Percentiles rank a stretch among this genome's conserved stretches.
Evolutionary conservation across 2,888 invertebrate genomes (phyloP).

Genomic region (Mallateleia sp.): DNA sequence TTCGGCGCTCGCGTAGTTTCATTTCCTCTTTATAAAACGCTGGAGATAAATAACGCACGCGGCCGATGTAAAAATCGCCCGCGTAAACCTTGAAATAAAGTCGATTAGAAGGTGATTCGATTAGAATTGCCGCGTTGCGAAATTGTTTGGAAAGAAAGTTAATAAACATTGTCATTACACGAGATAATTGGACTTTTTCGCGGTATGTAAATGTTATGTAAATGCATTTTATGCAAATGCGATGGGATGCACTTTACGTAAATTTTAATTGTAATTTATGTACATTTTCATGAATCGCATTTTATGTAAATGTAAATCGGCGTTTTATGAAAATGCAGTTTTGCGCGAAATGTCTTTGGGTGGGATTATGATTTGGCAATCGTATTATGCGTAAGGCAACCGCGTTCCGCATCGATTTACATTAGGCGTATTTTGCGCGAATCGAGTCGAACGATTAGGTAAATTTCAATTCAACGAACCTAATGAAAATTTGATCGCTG

Average conservation of each 20-base stretch:
- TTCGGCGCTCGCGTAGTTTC: conserved; percentile 24
- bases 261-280: conserved; percentile 73
- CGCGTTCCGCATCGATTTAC: conserved; percentile 3
- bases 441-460: conserved; percentile 5
- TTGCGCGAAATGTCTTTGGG: conserved; percentile 17
- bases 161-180: conserved; percentile 64
- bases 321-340: conserved; percentile 57
- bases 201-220: conserved; percentile 59
- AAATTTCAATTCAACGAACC: conserved; percentile 8
- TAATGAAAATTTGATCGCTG: conserved; percentile 23
- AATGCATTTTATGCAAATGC: conserved; percentile 64
- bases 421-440: neutral
- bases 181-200: conserved; percentile 53
- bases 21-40: conserved; percentile 23
- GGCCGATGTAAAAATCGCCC: neutral
- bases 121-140: neutral
- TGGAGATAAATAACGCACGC: conserved; percentile 26
- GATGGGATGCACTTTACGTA: conserved; percentile 40
- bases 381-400: conserved; percentile 14
- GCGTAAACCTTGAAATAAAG: conserved; percentile 20
- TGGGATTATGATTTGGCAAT: conserved; percentile 10
- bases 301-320: conserved; percentile 65
- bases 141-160: conserved; percentile 57
- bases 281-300: conserved; percentile 68
- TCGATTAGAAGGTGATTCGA: conserved; percentile 19